A percentile compares a stretch with the other conserved stretches of the same genome.
Conservation (phyloP, 2,797 vertebrate species). For the Sebastiscus tertius region DNA sequence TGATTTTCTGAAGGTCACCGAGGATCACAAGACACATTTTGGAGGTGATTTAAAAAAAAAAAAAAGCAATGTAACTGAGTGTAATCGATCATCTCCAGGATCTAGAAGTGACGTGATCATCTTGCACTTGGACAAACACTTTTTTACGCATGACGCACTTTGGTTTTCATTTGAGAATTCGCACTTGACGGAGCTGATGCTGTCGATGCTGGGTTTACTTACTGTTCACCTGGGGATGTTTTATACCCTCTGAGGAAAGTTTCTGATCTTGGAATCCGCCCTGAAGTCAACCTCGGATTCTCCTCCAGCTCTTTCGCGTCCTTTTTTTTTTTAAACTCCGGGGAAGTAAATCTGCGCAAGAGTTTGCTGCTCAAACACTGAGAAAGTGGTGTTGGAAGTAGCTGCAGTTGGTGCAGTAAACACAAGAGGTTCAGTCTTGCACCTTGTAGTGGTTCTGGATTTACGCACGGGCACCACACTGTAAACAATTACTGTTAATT, state of each 20-base stretch:
- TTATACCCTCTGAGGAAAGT: conserved; percentile 62
- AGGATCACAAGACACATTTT: background rate
- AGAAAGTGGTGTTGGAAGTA: conserved; percentile 49
- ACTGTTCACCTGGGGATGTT: conserved; percentile 75
- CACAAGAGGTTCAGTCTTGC: conserved; percentile 11
- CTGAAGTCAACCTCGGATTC: background rate
- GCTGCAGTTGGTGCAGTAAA: background rate
- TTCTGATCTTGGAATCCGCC: conserved; percentile 73
- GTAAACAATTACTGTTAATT: too few relatives aligned
- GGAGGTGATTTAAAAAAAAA: background rate
- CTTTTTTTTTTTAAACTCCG: conserved; percentile 73
- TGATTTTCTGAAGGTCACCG: background rate
- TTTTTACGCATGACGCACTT: conserved; percentile 33
- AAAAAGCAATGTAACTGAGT: background rate
- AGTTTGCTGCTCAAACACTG: conserved; percentile 75
- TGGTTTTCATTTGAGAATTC: conserved; percentile 67
- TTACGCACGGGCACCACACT: conserved; percentile 53
- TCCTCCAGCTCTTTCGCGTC: conserved; percentile 18
- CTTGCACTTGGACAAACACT: too few relatives aligned
- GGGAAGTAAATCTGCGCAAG: conserved; percentile 79
- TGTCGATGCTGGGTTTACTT: conserved; percentile 82
- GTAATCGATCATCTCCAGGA: accelerated
- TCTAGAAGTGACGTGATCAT: background rate
- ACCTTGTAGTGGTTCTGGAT: conserved; percentile 49
- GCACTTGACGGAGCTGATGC: conserved; percentile 84